Percentiles rank a stretch among this genome's conserved stretches.
Conservation (phyloP, 1,140 invertebrate species). For the Leptinotarsa undecemlineata region DNA sequence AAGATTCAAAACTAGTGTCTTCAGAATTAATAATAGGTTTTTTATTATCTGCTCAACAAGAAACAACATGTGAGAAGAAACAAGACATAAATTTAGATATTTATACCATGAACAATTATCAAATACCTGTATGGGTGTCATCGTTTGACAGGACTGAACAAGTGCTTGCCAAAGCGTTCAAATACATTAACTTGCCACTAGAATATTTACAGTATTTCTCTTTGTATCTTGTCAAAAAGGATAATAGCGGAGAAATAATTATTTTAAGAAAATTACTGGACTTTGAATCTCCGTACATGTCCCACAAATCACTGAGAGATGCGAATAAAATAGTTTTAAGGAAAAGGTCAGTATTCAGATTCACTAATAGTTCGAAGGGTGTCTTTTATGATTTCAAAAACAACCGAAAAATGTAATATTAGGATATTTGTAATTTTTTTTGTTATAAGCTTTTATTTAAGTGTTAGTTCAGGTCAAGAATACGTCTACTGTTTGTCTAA, state of each 20-base stretch:
- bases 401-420: too few species aligned
- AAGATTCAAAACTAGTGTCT: conserved; percentile 76
- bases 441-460: too few species aligned
- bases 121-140: conserved; percentile 78
- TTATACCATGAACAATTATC: conserved; percentile 82
- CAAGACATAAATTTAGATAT: conserved; percentile 79
- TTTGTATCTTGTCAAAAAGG: conserved; percentile 80
- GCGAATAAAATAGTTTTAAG: conserved; percentile 72
- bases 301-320: conserved; percentile 66
- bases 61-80: conserved; percentile 71
- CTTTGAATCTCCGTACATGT: conserved; percentile 95
- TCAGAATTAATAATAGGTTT: conserved; percentile 85
- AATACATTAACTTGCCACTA: conserved; percentile 73
- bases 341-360: conserved; percentile 63
- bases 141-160: conserved; percentile 81
- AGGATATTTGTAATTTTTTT: too few species aligned
- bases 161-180: conserved; percentile 79
- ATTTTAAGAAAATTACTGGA: conserved; percentile 87
- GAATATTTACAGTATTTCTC: conserved; percentile 86
- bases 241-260: conserved; percentile 72
- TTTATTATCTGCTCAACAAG: conserved; percentile 88
- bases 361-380: too few species aligned
- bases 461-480: too few species aligned
- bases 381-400: too few species aligned
- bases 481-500: too few species aligned